phyloP scores from a whole-genome alignment of 2,113 vertebrate genomes.

The Pelecanoides urinatrix region DNA sequence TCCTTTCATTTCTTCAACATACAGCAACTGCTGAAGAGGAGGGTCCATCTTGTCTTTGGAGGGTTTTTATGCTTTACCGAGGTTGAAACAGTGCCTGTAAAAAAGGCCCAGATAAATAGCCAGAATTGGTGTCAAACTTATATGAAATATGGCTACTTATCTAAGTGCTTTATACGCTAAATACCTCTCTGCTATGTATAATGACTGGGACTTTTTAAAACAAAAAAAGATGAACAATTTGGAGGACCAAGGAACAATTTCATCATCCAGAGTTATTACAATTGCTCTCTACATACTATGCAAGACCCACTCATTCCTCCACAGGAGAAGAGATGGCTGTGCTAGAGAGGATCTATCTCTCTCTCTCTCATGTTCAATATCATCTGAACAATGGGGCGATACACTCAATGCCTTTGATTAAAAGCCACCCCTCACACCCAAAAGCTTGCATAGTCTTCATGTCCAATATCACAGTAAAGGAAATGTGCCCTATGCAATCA shows the following conservation, averaged over 20 bases:
- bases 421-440: not conserved
- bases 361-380: not conserved
- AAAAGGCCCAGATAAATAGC: not conserved
- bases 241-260: not conserved
- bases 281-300: not conserved
- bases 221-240: not conserved
- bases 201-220: not conserved
- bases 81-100: not conserved
- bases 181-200: not conserved
- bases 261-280: not conserved
- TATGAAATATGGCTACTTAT: not conserved
- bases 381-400: not conserved
- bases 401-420: not conserved
- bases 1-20: not conserved
- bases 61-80: not conserved
- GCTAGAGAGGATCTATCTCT: not conserved
- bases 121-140: not conserved
- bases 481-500: not conserved
- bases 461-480: not conserved
- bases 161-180: not conserved
- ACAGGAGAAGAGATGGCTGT: not conserved
- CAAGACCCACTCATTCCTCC: not conserved
- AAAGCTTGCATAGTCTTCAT: not conserved
- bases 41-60: not conserved
- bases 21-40: not conserved